Conservation (phyloP, 2,888 invertebrate species). For the Phragmatobia fuliginosa region DNA sequence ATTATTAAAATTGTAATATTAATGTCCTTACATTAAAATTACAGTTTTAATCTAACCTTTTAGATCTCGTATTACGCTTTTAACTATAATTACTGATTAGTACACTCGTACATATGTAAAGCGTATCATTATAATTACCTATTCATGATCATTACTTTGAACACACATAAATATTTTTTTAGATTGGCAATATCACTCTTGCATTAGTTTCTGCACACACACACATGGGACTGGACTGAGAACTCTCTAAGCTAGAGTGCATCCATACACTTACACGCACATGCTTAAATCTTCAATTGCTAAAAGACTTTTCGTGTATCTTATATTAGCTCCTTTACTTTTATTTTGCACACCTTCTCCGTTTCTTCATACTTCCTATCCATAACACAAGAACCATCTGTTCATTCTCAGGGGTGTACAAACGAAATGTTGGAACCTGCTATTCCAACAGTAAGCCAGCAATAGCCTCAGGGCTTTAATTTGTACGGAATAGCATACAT, state of each 20-base stretch:
- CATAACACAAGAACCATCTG: slow-evolving; percentile 73
- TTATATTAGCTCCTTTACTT: not conserved
- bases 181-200: too few species aligned
- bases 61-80: not conserved
- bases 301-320: not conserved
- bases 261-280: too few species aligned
- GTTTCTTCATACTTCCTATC: slow-evolving; percentile 32
- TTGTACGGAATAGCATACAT: slow-evolving; percentile 63
- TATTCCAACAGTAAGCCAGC: slow-evolving; percentile 63
- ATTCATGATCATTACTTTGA: not conserved
- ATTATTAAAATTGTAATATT: not conserved
- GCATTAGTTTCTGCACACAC: too few species aligned
- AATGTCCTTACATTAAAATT: too few species aligned
- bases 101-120: not conserved
- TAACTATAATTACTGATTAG: not conserved
- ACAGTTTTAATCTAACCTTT: too few species aligned
- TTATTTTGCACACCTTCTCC: slow-evolving; percentile 21
- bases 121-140: not conserved
- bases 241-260: too few species aligned
- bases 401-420: slow-evolving; percentile 75
- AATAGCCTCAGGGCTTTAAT: slow-evolving; percentile 74
- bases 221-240: too few species aligned
- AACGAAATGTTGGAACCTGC: slow-evolving; percentile 70
- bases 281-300: not conserved
- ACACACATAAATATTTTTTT: too few species aligned